Base-by-base conservation (phyloP, 2,888 invertebrate genomes). In the Lottia gigantea region DNA sequence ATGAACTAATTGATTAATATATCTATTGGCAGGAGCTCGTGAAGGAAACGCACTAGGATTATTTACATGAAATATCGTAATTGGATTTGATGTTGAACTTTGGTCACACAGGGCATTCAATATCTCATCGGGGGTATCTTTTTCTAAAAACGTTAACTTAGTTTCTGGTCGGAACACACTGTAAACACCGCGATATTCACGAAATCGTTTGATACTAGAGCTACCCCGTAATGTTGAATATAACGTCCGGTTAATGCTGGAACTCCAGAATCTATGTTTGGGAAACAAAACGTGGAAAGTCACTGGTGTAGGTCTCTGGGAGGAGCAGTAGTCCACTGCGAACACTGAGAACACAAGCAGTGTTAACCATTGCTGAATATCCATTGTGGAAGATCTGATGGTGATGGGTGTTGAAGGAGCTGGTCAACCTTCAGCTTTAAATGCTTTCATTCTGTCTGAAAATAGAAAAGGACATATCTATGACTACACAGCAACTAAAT, bases 51-150 rank as follows among this genome's bases (percentile, higher is more conserved):
- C 64, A 19, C 31, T 63, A 4, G 68, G 68, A 64, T 68, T 68
- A 49, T 68, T 68, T 31, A 68, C 49, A 47, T 68, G 68, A 47
- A 68, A 68, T 14, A 68, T 31, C 12, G 64, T 62, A 12, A 68
- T 64, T n/a, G 64, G 31, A 62, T 68, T 68, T 25, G 68, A 63
- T 19, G 68, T 31, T n/a, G 49, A 26, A 25, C 63, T 62, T n/a
- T 63, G 63, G 64, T 68, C 68, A 68, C 68, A 68, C 23, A 68
- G 23, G 26, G 68, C 68, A 49, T 68, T 49, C n/a, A 68, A 49
- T 16, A 68, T 68, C 31, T 68, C 68, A 23, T 68, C 31, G 46
- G 68, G 68, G 2, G 63, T 47, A 63, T 68, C 68, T 16, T 47
- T 40, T 25, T 49, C 46, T 46, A 68, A 26, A 45, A 63, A 46